Conservation (phyloP, 2,113 vertebrate genomes). For the Nesogale talazaci region DNA sequence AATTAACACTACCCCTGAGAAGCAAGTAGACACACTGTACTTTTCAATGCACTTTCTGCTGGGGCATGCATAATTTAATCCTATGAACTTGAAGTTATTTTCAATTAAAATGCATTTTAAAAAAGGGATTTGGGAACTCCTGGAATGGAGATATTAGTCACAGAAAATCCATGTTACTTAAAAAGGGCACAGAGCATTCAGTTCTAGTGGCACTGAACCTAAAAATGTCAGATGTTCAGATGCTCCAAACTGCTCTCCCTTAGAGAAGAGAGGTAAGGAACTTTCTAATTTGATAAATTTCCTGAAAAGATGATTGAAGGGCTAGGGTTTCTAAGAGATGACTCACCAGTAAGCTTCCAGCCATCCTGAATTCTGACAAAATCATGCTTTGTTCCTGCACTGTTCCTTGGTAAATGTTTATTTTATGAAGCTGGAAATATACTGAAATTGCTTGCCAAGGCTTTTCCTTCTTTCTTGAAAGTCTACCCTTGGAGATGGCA, state of each 20-base stretch:
- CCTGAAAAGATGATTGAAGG: not conserved
- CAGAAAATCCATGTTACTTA: not conserved
- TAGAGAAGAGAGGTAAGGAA: not conserved
- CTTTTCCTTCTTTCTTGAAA: conserved; percentile 79
- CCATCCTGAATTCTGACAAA: conserved; percentile 57
- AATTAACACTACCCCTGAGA: not conserved
- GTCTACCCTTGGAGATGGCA: conserved; percentile 64
- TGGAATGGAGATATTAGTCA: not conserved
- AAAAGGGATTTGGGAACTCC: not conserved
- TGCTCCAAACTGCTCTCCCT: not conserved
- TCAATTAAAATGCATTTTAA: not conserved
- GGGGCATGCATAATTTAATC: not conserved
- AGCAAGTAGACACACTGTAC: not conserved
- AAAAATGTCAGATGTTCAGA: not conserved
- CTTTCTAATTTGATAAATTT: not conserved
- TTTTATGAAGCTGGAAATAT: conserved; percentile 82
- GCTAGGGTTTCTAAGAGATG: not conserved
- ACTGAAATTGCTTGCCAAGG: conserved; percentile 68
- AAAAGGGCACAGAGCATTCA: not conserved
- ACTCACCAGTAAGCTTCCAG: not conserved
- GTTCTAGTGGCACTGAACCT: not conserved
- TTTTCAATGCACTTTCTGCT: not conserved
- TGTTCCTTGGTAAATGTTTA: conserved; percentile 72
- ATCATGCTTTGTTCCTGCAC: conserved; percentile 4
- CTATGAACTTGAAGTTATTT: not conserved